A percentile compares a stretch with the other conserved stretches of the same genome.
Evolutionary conservation across 2,797 vertebrate genomes (phyloP).

Genomic region (Leucoraja ocellata): DNA sequence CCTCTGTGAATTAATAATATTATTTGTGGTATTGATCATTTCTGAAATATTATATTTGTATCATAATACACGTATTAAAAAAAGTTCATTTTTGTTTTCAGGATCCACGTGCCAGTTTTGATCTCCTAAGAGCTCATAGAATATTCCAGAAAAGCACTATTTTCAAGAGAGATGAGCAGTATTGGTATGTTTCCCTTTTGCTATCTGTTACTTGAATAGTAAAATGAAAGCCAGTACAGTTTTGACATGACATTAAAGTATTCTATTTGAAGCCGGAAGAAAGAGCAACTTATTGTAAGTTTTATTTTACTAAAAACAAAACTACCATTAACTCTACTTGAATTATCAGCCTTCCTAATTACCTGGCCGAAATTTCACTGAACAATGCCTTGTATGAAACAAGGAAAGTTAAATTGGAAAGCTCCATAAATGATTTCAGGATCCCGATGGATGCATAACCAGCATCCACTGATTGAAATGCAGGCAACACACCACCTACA

Average conservation of each 20-base stretch:
- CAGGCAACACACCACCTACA: too few relatives aligned
- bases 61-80: background rate
- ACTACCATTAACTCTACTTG: background rate
- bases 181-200: background rate
- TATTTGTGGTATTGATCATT: background rate
- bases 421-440: too few relatives aligned
- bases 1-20: background rate
- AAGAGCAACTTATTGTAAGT: background rate
- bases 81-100: conserved; percentile 22
- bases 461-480: too few relatives aligned
- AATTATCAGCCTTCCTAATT: background rate
- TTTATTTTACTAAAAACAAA: background rate
- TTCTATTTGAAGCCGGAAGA: background rate
- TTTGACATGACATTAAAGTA: conserved; percentile 12
- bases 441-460: too few relatives aligned
- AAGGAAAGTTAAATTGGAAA: background rate
- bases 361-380: background rate
- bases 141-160: conserved; percentile 56
- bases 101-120: conserved; percentile 53
- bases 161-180: conserved; percentile 36
- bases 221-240: background rate
- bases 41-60: background rate
- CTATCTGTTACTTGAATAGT: background rate
- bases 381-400: background rate
- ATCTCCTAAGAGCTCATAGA: conserved; percentile 51